Percentiles rank a stretch among this genome's conserved stretches.
Evolutionary conservation across 2,888 invertebrate genomes (phyloP).

Genomic region (Nomada hirtipes): DNA sequence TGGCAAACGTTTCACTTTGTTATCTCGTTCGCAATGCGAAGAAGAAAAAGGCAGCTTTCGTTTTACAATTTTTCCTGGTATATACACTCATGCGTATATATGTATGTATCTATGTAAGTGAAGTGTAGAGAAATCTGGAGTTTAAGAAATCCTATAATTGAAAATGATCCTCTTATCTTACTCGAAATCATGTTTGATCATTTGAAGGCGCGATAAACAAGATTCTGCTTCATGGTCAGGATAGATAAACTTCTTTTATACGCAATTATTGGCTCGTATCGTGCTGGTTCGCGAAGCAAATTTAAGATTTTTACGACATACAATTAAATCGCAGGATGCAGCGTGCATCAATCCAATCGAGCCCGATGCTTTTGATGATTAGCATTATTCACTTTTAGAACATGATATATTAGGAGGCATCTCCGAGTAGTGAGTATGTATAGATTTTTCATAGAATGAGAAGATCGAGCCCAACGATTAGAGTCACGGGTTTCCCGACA

Average conservation of each 20-base stretch:
- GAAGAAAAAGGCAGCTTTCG: too few relatives aligned
- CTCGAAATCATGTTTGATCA: neutral
- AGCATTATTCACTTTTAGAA: neutral
- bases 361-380: neutral
- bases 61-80: too few relatives aligned
- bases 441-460: conserved; percentile 19
- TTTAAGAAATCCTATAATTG: neutral
- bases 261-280: neutral
- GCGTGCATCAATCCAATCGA: neutral
- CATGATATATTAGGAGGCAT: neutral
- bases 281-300: neutral
- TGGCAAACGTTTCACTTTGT: neutral
- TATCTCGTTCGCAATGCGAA: neutral
- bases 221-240: neutral
- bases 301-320: neutral
- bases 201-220: neutral
- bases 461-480: neutral
- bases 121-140: too few relatives aligned
- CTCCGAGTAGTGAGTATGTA: neutral
- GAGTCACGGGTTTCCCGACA: conserved; percentile 33
- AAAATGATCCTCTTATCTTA: neutral
- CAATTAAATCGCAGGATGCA: neutral
- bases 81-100: too few relatives aligned
- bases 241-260: neutral
- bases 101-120: too few relatives aligned